Evolutionary conservation across 64 coral and sea anemone genomes (phyloP).

Genomic region (Pocillopora verrucosa): DNA sequence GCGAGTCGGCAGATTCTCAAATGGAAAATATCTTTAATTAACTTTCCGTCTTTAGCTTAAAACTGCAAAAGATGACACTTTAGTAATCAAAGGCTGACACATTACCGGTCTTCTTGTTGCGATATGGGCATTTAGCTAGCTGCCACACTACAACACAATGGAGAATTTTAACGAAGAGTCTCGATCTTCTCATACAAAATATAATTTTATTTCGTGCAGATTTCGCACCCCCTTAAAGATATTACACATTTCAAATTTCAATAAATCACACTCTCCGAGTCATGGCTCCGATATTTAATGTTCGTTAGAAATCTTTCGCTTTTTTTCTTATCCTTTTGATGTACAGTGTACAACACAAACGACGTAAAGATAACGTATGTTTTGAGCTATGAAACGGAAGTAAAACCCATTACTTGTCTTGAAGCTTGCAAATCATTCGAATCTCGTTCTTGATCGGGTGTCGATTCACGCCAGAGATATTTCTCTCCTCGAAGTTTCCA

Average conservation of each 20-base stretch:
- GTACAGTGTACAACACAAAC: neutral
- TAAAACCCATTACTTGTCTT: neutral
- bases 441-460: neutral
- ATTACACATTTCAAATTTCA: neutral
- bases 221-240: neutral
- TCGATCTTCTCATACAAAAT: neutral
- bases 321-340: neutral
- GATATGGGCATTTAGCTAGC: too few relatives aligned
- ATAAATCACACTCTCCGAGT: neutral
- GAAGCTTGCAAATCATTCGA: neutral
- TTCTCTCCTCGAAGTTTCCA: slow-evolving; percentile 76
- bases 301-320: neutral
- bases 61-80: too few relatives aligned
- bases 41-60: too few relatives aligned
- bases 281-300: too few relatives aligned
- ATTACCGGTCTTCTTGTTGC: too few relatives aligned
- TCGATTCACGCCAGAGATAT: slow-evolving; percentile 66
- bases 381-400: neutral
- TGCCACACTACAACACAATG: too few relatives aligned
- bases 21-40: too few relatives aligned
- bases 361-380: neutral
- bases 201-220: neutral
- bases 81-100: too few relatives aligned
- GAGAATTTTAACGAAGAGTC: neutral
- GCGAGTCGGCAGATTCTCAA: too few relatives aligned